Evolutionary conservation across 2,888 invertebrate genomes (phyloP), one percentile per base, ranked within the genome.

Genomic region (Cephus nigrinus): DNA sequence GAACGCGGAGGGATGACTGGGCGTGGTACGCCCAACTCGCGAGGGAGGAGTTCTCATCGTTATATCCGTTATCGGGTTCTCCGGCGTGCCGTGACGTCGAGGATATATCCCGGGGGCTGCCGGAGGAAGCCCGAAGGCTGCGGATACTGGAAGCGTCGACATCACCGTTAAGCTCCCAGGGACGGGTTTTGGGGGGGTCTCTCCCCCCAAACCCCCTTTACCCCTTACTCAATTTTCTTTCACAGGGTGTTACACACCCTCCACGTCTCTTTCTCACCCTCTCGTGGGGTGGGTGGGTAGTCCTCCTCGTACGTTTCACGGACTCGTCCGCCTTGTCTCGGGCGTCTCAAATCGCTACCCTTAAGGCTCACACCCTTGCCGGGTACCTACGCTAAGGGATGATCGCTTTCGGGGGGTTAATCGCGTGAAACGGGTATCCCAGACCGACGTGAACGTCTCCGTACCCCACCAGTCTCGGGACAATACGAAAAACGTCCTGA

Each of bases 21-120:
- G 71, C 71, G 71, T 71, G 71, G 71, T 71, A 71, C 31, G 71
- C 31, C 68, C n/a, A 69, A 15, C 68, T 34, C 68, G 75, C 73
- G 74, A 71, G 73, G 31, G 55, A 69, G 69, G 82, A 81, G 82
- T 81, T 81, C 83, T 84, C 83, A 84, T 85, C 77, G 82, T 71
- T 71, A 71, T 33, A 71, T 71, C 71, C 71, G 71, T 32, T 71
- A 71, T 71, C 71, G 71, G 71, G 32, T 30, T 71, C 71, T 31
- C 31, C 71, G 35, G 35, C 55, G 55, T 9, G 55, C 55, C 23
- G 2, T 55, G 23, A 55, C 55, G 55, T 55, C 23, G 55, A 9
- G 23, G 55, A 55, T 55, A 55, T 55, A 55, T 55, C 55, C 55
- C 55, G 55, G 23, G 40, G 23, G 9, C 9, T 23, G 55, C 9